A percentile compares a stretch with the other conserved stretches of the same genome.
phyloP scores from a whole-genome alignment of 2,113 vertebrate genomes.

The Serinus canaria region DNA sequence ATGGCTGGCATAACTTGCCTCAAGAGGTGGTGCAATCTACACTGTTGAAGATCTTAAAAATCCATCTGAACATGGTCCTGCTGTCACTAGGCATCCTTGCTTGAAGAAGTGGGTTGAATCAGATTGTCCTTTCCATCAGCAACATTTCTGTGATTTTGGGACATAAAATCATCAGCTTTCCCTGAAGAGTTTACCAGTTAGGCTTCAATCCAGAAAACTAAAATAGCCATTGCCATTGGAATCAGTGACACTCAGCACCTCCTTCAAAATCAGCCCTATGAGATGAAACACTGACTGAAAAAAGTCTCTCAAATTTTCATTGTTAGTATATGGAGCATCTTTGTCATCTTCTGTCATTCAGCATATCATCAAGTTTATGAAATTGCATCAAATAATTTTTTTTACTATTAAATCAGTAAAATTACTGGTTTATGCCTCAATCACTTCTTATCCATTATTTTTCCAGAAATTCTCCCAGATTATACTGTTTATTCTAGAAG shows the following conservation, averaged over 20 bases:
- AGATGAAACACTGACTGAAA: neutral
- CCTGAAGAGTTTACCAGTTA: neutral
- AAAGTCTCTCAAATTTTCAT: neutral
- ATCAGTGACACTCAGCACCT: neutral
- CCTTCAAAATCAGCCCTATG: neutral
- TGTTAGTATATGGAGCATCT: neutral
- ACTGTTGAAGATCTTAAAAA: neutral
- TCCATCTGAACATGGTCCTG: neutral
- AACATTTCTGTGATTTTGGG: neutral
- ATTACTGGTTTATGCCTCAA: neutral
- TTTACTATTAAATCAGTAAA: neutral
- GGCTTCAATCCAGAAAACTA: neutral
- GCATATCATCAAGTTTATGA: neutral
- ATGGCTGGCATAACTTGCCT: neutral
- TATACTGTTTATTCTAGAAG: neutral
- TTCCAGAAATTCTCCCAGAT: neutral
- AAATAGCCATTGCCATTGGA: neutral
- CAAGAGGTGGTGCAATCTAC: neutral
- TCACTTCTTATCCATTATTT: neutral
- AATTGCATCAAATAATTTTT: neutral
- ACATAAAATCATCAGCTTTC: neutral
- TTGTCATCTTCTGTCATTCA: neutral
- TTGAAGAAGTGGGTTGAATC: neutral
- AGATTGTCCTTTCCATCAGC: neutral
- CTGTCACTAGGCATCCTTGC: neutral